Base-by-base conservation (phyloP, 2,888 invertebrate genomes). In the Anthrax anthrax region DNA sequence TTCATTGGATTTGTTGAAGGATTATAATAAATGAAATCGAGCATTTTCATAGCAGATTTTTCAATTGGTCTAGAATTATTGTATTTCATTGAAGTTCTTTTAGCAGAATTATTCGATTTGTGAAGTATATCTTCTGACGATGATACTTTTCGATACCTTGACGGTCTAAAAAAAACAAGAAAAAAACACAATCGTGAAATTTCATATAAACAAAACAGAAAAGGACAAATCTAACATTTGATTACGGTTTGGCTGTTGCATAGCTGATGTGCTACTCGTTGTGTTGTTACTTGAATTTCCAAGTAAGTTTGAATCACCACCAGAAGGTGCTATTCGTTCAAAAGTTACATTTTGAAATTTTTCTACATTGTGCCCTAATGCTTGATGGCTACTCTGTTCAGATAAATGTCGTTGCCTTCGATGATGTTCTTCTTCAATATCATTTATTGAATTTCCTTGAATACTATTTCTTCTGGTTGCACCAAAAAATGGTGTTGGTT, bases 11-110 rank as follows among this genome's bases (percentile, higher is more conserved):
- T 85, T 13, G 76, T 73, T 2, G 72, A 64, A 5, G 92, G 92
- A 70, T 94, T 94, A 69, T 88, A 92, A 69, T 84, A 89, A 58
- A 94, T 89, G 44, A 92, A 76, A 68, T 94, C 92, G 55, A 85
- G 83, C 90, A 95, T 92, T 40, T 85, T 91, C 54, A 94, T 75
- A 52, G 72, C 71, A 1, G 77, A 74, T 47, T 81, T 79, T 54
- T 81, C 80, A 1, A 77, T 77, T 47, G 63, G 60, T 49, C 67
- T 69, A 38, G 70, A 63, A 43, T 70, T 70, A 57, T 74, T 73
- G 54, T 72, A 74, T 27, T 67, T 56, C 9, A 66, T 56, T 57
- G 76, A 75, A 49, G 75, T 74, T 41, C 70, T 67, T 52, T 72
- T 65, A 17, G 71, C 68, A 51, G 76, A 51, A 18, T 77, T 74